These are phyloP conservation scores for Microplitis mediator DNA, from an alignment of 1,140 invertebrate species.

Conservation along the genomic window DNA sequence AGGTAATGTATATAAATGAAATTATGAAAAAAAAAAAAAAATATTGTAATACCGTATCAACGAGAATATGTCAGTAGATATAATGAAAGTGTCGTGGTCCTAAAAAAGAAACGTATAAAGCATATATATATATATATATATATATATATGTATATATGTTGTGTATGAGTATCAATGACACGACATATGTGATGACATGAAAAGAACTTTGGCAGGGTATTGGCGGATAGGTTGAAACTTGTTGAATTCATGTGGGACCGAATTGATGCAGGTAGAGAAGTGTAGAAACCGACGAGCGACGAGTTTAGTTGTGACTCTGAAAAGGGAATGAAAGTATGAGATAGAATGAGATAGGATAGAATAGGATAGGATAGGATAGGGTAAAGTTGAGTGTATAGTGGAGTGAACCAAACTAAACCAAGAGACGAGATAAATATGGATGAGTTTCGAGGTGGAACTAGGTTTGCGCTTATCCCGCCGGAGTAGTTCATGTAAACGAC, in stretches of 20 bases:
- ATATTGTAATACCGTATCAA: no score
- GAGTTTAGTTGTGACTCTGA: no score
- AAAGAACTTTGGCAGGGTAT: not conserved
- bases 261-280: not conserved
- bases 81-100: not conserved
- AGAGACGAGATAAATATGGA: constrained; percentile 11
- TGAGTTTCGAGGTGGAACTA: not conserved
- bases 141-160: no score
- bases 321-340: no score
- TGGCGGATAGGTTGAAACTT: not conserved
- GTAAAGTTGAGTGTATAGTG: no score
- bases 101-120: not conserved
- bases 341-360: no score
- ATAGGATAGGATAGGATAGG: no score
- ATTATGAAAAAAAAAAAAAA: no score
- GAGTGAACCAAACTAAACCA: not conserved
- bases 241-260: constrained; percentile 8
- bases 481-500: constrained; percentile 1
- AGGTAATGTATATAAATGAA: no score
- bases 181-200: not conserved
- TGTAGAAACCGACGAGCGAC: not conserved
- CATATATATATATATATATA: no score
- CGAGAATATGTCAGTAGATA: no score
- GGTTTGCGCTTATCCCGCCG: not conserved
- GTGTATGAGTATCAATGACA: not conserved